Conservation (phyloP, 2,113 vertebrate genomes). For the Falcunculus frontatus region DNA sequence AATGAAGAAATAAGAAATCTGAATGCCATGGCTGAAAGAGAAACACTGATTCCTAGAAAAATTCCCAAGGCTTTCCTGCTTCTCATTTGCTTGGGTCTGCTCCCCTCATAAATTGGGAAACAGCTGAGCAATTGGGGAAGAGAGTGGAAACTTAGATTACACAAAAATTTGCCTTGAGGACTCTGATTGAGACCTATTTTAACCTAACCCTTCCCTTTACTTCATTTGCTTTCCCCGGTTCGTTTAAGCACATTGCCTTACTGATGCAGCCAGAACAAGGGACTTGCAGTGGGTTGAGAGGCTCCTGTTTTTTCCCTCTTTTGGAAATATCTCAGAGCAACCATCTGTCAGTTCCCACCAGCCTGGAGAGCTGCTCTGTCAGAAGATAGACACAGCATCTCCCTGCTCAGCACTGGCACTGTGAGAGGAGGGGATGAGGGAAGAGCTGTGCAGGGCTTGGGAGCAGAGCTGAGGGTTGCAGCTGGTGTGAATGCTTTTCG, state of each 20-base stretch:
- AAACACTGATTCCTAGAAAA: neutral
- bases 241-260: neutral
- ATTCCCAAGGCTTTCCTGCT: neutral
- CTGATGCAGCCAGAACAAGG: neutral
- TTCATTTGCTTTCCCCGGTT: neutral
- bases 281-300: neutral
- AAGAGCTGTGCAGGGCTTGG: neutral
- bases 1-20: neutral
- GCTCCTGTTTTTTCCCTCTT: neutral
- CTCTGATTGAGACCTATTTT: neutral
- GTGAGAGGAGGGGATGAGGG: neutral
- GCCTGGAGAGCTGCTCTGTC: neutral
- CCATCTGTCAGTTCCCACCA: neutral
- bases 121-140: neutral
- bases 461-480: neutral
- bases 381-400: neutral
- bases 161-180: neutral
- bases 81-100: neutral
- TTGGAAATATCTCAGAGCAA: slow-evolving; percentile 11
- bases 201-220: neutral
- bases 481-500: neutral
- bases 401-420: neutral
- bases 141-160: neutral
- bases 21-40: neutral
- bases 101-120: neutral